These are phyloP conservation scores for Rhabdophis nuchalis DNA, from an alignment of 2,797 vertebrate genomes.

Conservation along the genomic window DNA sequence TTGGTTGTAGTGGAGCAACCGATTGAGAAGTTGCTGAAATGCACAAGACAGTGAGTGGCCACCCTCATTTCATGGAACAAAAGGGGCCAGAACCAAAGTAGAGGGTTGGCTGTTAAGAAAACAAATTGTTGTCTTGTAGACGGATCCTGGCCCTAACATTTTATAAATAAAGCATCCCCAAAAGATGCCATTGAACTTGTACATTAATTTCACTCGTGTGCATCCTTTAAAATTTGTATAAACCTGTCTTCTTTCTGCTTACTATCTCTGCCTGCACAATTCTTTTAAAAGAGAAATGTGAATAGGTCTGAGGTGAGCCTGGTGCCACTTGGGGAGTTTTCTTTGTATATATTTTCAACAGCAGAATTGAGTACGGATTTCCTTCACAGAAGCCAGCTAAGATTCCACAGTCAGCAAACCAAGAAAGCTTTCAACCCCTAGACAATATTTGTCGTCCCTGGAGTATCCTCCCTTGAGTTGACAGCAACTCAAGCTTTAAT, in stretches of 20 bases:
- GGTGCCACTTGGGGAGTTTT: slow-evolving; percentile 25
- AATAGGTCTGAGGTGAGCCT: not conserved
- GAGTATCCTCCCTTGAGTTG: not conserved
- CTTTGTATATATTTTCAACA: slow-evolving; percentile 31
- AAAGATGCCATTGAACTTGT: slow-evolving; percentile 48
- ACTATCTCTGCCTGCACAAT: slow-evolving; percentile 4
- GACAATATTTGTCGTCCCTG: not conserved
- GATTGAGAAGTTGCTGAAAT: slow-evolving; percentile 40
- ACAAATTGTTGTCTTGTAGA: slow-evolving; percentile 50
- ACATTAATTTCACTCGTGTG: slow-evolving; percentile 44
- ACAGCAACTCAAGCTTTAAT: not conserved
- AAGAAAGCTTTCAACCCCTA: not conserved
- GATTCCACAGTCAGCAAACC: not conserved
- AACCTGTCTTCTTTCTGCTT: slow-evolving; percentile 44
- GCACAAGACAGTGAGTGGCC: slow-evolving; percentile 46
- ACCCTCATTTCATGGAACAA: slow-evolving; percentile 35
- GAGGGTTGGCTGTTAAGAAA: slow-evolving; percentile 47
- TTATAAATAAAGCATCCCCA: slow-evolving; percentile 41
- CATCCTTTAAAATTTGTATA: slow-evolving; percentile 37
- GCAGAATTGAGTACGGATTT: slow-evolving; percentile 15
- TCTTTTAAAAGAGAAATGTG: slow-evolving; percentile 6
- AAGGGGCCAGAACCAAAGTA: not conserved
- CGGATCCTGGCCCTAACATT: slow-evolving; percentile 41
- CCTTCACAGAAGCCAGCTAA: not conserved
- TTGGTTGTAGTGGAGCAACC: slow-evolving; percentile 34